These are phyloP conservation scores for Ptychoptera albimana DNA, from an alignment of 2,888 invertebrate genomes.

Conservation along the genomic window DNA sequence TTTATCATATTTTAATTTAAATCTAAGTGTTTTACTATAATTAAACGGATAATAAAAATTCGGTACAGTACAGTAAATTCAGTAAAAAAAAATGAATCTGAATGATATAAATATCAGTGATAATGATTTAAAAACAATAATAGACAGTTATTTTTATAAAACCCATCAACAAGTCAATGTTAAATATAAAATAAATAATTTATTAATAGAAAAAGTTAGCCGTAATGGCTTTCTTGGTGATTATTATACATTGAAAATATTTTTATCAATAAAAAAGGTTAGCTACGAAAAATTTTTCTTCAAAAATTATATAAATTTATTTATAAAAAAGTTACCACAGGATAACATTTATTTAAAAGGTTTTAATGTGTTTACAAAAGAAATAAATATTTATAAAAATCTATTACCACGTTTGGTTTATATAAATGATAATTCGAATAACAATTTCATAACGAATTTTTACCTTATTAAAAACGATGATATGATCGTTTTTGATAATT, in stretches of 20 bases:
- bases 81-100: no score
- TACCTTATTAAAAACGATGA: constrained; percentile 19
- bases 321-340: neutral
- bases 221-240: constrained; percentile 1
- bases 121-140: no score
- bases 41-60: no score
- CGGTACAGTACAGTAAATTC: no score
- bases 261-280: neutral
- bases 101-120: no score
- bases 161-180: no score
- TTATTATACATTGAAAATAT: neutral
- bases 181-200: no score
- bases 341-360: constrained; percentile 27
- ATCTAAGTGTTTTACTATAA: no score
- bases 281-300: neutral
- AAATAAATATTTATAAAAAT: constrained; percentile 30
- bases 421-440: constrained; percentile 12
- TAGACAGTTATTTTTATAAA: no score
- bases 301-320: neutral
- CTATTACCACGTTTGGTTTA: constrained; percentile 27
- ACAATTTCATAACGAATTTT: constrained; percentile 21
- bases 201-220: no score
- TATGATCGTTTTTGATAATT: constrained; percentile 28
- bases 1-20: no score
- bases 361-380: constrained; percentile 34